phyloP scores from a whole-genome alignment of 2,888 invertebrate species.

The Achlya flavicornis region DNA sequence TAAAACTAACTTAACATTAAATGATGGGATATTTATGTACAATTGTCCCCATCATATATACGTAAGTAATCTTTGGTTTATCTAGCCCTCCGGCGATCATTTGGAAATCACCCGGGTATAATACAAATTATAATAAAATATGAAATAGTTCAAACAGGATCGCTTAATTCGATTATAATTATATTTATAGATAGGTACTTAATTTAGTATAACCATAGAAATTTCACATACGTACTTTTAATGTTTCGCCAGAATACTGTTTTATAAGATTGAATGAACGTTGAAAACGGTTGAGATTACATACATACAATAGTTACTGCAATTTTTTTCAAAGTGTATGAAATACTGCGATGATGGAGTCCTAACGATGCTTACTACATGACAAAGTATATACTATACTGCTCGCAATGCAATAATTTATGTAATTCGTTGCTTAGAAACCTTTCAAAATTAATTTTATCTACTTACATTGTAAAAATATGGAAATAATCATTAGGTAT shows the following conservation, averaged over 20 bases:
- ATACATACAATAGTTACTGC: conserved; percentile 13
- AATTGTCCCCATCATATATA: conserved; percentile 62
- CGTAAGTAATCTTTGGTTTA: conserved; percentile 80
- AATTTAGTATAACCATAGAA: conserved; percentile 17
- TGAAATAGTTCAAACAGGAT: conserved; percentile 63
- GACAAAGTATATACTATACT: conserved; percentile 39
- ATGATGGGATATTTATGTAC: conserved; percentile 73
- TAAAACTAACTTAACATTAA: conserved; percentile 54
- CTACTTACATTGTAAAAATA: conserved; percentile 71
- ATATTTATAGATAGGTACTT: conserved; percentile 29
- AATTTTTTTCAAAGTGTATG: neutral
- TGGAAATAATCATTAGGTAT: conserved; percentile 64
- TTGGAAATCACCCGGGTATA: conserved; percentile 56
- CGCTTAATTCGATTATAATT: conserved; percentile 46
- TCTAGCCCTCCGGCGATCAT: conserved; percentile 78
- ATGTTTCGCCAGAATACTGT: conserved; percentile 37
- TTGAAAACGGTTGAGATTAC: neutral
- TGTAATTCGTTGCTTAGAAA: conserved; percentile 81
- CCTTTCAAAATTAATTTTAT: conserved; percentile 69
- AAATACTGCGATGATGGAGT: conserved; percentile 16
- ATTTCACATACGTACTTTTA: conserved; percentile 2
- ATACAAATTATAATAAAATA: conserved; percentile 63
- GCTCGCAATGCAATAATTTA: conserved; percentile 50
- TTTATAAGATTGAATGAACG: conserved; percentile 12
- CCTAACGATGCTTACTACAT: conserved; percentile 28